Conservation (phyloP, 1,140 invertebrate genomes). For the Penaeus vannamei region DNA sequence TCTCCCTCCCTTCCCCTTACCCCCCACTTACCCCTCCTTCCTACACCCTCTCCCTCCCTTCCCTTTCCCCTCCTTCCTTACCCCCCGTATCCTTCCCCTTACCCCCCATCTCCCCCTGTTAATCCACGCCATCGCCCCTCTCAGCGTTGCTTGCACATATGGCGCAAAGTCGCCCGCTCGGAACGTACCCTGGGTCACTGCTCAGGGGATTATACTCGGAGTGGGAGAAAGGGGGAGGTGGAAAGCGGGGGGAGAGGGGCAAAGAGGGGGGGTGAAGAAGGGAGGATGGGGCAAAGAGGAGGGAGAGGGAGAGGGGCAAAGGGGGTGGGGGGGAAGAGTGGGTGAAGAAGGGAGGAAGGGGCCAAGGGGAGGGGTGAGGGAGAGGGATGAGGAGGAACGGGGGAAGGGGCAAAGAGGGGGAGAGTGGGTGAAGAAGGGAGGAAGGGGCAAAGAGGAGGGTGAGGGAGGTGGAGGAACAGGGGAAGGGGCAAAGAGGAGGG, state of each 20-base stretch:
- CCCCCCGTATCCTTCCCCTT: no score
- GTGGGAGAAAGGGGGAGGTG: neutral
- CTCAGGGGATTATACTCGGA: constrained; percentile 3
- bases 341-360: neutral
- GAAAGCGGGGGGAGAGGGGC: neutral
- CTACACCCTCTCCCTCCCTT: no score
- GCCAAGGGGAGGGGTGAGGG: neutral
- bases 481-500: neutral
- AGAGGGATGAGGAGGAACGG: neutral
- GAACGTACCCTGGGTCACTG: constrained; percentile 32
- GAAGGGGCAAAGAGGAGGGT: neutral
- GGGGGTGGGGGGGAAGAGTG: neutral
- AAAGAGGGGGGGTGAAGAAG: neutral
- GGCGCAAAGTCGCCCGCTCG: constrained; percentile 2
- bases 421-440: neutral
- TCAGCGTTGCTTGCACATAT: constrained; percentile 3
- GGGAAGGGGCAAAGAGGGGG: neutral
- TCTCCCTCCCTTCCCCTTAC: no score
- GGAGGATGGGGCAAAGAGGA: neutral
- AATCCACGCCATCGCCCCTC: no score
- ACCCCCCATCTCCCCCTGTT: no score
- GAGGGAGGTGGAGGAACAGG: neutral
- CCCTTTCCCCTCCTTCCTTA: no score
- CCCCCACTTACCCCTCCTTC: no score
- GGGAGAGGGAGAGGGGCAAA: neutral